Percentiles rank a stretch among this genome's conserved stretches.
phyloP scores from a whole-genome alignment of 2,797 vertebrate genomes.

The Sparus aurata region DNA sequence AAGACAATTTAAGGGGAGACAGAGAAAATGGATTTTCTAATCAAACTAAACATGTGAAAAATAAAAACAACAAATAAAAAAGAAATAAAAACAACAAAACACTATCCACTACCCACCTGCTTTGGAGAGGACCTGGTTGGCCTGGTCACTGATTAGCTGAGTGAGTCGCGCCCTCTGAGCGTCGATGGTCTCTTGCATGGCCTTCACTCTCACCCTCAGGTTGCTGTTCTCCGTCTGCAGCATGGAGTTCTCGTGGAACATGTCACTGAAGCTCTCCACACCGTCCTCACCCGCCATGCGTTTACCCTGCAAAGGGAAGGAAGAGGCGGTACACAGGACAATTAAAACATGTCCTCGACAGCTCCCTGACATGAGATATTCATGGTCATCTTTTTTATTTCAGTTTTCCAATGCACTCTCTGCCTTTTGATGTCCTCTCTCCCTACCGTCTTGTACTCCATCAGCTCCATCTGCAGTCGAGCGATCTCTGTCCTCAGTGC shows the following conservation, averaged over 20 bases:
- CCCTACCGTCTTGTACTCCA: conserved; percentile 96
- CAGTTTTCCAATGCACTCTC: not conserved
- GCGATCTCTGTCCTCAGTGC: conserved; percentile 94
- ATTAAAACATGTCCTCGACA: not conserved
- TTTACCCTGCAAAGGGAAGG: conserved; percentile 87
- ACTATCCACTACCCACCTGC: too few species aligned
- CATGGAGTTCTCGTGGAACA: conserved; percentile 98
- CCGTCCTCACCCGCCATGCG: conserved; percentile 94
- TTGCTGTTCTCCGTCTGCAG: conserved; percentile 96
- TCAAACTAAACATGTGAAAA: not conserved
- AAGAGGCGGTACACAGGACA: not conserved
- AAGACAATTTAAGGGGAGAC: fast-evolving
- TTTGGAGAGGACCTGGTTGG: conserved; percentile 91
- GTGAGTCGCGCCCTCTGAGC: conserved; percentile 91
- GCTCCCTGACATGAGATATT: not conserved
- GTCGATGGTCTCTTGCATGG: conserved; percentile 96
- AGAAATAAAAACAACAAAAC: too few species aligned
- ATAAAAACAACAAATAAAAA: too few species aligned
- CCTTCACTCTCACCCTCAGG: conserved; percentile 93
- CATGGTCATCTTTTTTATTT: not conserved
- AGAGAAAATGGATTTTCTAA: not conserved
- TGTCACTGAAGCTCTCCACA: conserved; percentile 95
- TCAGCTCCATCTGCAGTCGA: conserved; percentile 94
- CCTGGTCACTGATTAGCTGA: conserved; percentile 93
- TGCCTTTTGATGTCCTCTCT: not conserved